phyloP scores from a whole-genome alignment of 2,797 vertebrate genomes.

The Rhabdophis nuchalis region DNA sequence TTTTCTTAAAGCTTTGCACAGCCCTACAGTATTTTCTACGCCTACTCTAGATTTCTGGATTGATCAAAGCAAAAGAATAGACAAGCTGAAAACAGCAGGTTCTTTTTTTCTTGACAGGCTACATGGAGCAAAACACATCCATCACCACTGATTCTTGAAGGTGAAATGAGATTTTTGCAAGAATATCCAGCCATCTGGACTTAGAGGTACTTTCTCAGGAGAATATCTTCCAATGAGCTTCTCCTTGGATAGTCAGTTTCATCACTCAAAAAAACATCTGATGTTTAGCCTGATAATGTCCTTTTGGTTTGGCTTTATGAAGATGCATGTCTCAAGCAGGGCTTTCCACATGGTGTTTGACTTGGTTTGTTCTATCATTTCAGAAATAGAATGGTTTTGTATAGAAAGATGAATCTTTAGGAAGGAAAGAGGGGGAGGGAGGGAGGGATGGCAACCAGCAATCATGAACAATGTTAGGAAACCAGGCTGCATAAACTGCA shows the following conservation, averaged over 20 bases:
- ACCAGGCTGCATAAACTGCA: neutral
- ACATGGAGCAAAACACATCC: neutral
- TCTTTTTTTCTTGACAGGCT: neutral
- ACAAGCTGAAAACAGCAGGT: neutral
- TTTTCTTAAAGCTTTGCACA: neutral
- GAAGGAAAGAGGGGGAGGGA: neutral
- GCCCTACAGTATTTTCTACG: neutral
- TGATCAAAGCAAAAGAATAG: neutral
- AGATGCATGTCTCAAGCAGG: conserved; percentile 29
- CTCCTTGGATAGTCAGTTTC: neutral
- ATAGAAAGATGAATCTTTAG: conserved; percentile 8
- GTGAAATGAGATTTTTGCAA: conserved; percentile 22
- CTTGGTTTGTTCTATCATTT: conserved; percentile 16
- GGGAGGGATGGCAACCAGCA: neutral
- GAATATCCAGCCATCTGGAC: conserved; percentile 30
- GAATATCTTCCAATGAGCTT: conserved; percentile 11
- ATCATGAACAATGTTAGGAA: neutral
- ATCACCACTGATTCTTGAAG: conserved; percentile 22
- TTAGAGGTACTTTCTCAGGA: neutral
- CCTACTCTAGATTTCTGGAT: neutral
- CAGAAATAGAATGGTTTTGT: neutral
- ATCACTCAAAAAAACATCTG: conserved; percentile 20
- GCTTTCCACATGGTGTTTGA: neutral
- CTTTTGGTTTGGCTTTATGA: conserved; percentile 25
- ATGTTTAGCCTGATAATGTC: conserved; percentile 9